Evolutionary conservation across 1,140 invertebrate species (phyloP).

Genomic region (Caligus rogercresseyi): DNA sequence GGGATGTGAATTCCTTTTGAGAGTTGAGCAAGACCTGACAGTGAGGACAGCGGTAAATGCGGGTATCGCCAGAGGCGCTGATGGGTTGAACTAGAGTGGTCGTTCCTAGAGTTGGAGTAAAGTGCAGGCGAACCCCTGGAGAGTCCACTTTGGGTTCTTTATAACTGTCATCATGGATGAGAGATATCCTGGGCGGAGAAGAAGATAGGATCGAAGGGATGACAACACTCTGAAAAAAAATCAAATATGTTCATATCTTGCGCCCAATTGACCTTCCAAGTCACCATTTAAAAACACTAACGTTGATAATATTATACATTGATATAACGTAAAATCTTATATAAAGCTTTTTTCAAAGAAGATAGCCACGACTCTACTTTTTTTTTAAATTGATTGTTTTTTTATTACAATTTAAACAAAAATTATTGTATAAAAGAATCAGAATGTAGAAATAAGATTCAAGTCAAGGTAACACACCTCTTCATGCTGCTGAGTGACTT

Average conservation of each 20-base stretch:
- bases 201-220: not conserved
- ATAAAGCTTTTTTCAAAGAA: too few species aligned
- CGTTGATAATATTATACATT: too few species aligned
- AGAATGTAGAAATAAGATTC: not conserved
- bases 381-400: too few species aligned
- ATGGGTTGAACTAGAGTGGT: slow-evolving; percentile 20
- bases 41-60: slow-evolving; percentile 44
- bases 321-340: too few species aligned
- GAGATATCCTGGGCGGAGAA: not conserved
- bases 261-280: too few species aligned
- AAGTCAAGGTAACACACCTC: not conserved
- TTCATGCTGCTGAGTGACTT: not conserved
- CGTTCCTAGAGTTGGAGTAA: not conserved
- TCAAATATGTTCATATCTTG: too few species aligned
- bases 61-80: slow-evolving; percentile 14
- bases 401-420: too few species aligned
- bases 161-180: not conserved
- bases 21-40: slow-evolving; percentile 40
- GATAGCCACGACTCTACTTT: too few species aligned
- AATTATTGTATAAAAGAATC: too few species aligned
- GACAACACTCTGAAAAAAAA: not conserved
- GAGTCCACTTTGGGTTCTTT: not conserved
- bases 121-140: not conserved
- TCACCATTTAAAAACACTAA: too few species aligned
- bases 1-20: slow-evolving; percentile 45